Conservation (phyloP, 2,797 vertebrate genomes). For the Erethizon dorsatum region DNA sequence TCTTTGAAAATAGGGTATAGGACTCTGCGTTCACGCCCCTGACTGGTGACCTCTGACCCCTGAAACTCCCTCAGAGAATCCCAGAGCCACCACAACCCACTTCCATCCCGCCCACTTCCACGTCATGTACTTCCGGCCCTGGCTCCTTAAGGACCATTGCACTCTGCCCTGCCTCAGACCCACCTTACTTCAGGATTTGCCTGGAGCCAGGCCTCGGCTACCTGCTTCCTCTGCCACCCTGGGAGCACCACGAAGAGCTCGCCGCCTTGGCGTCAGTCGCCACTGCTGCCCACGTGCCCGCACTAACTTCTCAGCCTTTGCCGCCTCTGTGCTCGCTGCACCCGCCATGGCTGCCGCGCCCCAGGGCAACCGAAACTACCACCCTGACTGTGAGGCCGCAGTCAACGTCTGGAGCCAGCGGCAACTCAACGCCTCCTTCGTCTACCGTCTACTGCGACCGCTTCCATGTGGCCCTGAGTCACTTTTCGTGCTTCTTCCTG, state of each 20-base stretch:
- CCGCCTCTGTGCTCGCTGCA: fast-evolving
- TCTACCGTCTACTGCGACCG: background rate
- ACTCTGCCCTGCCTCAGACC: fast-evolving
- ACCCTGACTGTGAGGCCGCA: fast-evolving
- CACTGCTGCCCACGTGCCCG: background rate
- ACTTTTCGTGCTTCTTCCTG: background rate
- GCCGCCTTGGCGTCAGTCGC: fast-evolving
- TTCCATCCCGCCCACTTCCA: fast-evolving
- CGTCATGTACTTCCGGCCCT: background rate
- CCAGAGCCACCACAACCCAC: background rate
- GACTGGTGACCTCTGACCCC: background rate
- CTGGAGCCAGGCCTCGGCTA: fast-evolving
- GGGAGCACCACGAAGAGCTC: background rate
- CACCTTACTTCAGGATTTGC: too few relatives aligned
- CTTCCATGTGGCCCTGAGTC: fast-evolving
- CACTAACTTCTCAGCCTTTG: fast-evolving
- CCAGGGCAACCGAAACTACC: background rate
- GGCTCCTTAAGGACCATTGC: background rate
- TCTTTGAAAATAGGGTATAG: background rate
- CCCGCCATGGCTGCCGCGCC: fast-evolving
- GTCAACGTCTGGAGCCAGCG: background rate
- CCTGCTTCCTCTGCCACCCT: background rate
- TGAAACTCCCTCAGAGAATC: background rate
- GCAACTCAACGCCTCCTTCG: background rate
- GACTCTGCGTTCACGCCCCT: fast-evolving